Conservation (phyloP, 2,797 vertebrate species). For the Phoebastria nigripes region DNA sequence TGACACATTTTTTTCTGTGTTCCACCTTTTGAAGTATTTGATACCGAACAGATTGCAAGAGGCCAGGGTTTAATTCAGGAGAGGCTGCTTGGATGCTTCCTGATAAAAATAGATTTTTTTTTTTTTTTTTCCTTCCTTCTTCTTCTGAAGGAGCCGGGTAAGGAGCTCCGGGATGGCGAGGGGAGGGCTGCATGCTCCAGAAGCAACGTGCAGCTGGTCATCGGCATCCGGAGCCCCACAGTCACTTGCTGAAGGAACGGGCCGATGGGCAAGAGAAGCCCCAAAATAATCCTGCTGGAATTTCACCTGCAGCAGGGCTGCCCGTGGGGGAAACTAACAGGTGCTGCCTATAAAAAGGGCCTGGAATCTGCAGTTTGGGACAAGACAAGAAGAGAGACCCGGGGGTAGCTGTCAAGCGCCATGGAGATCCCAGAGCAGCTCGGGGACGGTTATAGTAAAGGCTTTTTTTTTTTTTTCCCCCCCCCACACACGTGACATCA, state of each 20-base stretch:
- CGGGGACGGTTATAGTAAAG: not conserved
- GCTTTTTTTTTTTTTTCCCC: not conserved
- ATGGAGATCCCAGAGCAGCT: not conserved
- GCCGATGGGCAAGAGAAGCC: not conserved
- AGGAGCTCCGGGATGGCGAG: not conserved
- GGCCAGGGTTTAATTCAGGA: slow-evolving; percentile 64
- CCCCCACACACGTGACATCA: not conserved
- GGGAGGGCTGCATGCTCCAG: not conserved
- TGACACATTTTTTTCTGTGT: slow-evolving; percentile 52
- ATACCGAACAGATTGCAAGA: slow-evolving; percentile 70
- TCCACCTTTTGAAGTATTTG: slow-evolving; percentile 71
- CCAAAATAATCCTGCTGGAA: slow-evolving; percentile 53
- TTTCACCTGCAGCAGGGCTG: slow-evolving; percentile 47
- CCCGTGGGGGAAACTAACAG: slow-evolving; percentile 33
- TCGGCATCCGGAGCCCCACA: not conserved
- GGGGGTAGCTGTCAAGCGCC: not conserved
- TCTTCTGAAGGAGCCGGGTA: slow-evolving; percentile 31
- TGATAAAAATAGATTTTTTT: slow-evolving; percentile 69
- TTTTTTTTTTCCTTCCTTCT: not conserved
- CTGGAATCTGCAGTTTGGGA: slow-evolving; percentile 6
- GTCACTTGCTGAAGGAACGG: not conserved
- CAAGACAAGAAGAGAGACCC: not conserved
- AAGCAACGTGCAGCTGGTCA: slow-evolving; percentile 39
- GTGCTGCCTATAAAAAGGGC: slow-evolving; percentile 39
- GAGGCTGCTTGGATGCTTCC: slow-evolving; percentile 57